Evolutionary conservation across 2,888 invertebrate species (phyloP).

Genomic region (Cyaniris semiargus): DNA sequence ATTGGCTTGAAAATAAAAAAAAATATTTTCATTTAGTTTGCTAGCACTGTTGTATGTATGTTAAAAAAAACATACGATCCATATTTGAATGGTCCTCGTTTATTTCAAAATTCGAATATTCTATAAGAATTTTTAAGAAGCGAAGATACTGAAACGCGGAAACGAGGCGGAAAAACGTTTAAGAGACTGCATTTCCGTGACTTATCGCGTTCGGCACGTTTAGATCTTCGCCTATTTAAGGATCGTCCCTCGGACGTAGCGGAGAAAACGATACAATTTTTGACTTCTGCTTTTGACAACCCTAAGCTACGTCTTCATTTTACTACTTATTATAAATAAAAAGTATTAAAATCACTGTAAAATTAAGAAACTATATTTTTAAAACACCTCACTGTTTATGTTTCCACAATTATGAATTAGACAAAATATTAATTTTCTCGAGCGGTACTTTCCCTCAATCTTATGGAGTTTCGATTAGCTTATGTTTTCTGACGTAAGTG

Average conservation of each 20-base stretch:
- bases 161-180: conserved; percentile 12
- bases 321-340: no score
- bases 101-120: not conserved
- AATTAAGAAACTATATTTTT: no score
- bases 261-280: not conserved
- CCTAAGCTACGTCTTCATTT: not conserved
- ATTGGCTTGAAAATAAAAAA: not conserved
- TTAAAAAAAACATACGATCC: not conserved
- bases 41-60: not conserved
- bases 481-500: no score
- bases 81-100: not conserved
- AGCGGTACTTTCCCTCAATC: no score
- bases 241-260: not conserved
- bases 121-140: not conserved
- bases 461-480: no score
- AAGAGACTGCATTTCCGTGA: conserved; percentile 24
- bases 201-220: conserved; percentile 14
- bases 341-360: no score
- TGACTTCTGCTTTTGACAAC: not conserved
- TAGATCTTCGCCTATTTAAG: conserved; percentile 19
- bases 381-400: no score
- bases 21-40: not conserved
- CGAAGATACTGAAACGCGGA: not conserved
- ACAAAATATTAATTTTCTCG: no score
- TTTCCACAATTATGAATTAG: no score